These are phyloP conservation scores for Cotesia vestalis DNA, from an alignment of 1,140 invertebrate genomes.

Conservation along the genomic window DNA sequence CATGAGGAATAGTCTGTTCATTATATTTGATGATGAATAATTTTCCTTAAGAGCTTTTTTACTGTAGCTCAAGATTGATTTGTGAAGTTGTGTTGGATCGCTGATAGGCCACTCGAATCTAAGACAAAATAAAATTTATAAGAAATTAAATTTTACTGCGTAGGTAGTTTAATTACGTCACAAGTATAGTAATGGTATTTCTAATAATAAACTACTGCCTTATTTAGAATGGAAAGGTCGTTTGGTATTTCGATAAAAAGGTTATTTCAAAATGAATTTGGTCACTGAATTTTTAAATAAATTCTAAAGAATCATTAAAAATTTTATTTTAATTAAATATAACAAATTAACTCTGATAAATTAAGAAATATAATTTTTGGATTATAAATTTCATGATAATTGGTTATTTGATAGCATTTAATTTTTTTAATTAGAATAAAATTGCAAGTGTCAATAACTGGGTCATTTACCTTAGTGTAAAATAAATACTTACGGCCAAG, in stretches of 20 bases:
- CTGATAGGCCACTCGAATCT: slow-evolving; percentile 57
- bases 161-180: too few relatives aligned
- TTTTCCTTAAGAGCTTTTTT: slow-evolving; percentile 46
- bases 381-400: too few relatives aligned
- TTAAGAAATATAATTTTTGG: too few relatives aligned
- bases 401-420: too few relatives aligned
- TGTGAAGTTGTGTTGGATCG: slow-evolving; percentile 45
- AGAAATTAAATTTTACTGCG: slow-evolving; percentile 12
- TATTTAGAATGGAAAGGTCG: too few relatives aligned
- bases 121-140: slow-evolving; percentile 38
- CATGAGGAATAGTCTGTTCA: slow-evolving; percentile 53
- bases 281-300: too few relatives aligned
- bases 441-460: too few relatives aligned
- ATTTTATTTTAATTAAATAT: too few relatives aligned
- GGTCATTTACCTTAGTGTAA: background rate
- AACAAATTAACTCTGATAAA: too few relatives aligned
- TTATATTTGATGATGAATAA: slow-evolving; percentile 46
- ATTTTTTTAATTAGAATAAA: too few relatives aligned
- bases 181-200: background rate
- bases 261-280: too few relatives aligned
- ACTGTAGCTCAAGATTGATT: slow-evolving; percentile 50
- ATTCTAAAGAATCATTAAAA: too few relatives aligned
- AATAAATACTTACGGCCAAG: slow-evolving; percentile 54
- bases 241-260: background rate
- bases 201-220: background rate